Evolutionary conservation across 2,113 vertebrate species (phyloP), one percentile per base, ranked within the genome.

Genomic region (Calypte anna): DNA sequence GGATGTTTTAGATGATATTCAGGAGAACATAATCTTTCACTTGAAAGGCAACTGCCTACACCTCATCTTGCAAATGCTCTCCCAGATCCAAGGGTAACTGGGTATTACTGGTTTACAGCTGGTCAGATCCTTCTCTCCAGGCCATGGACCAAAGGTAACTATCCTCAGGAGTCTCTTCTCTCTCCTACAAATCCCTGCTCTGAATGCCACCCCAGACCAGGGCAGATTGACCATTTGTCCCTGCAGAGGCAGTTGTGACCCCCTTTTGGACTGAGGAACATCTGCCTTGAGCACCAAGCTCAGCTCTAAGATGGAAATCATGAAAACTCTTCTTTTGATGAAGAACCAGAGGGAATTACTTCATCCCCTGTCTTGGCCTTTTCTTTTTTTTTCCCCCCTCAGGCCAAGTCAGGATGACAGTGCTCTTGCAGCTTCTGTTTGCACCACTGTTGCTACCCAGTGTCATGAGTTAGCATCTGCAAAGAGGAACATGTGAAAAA

Each of bases 391-490:
- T 30, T 14, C 4, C 9, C 9, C 2, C 33, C 81, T 61, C 33
- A 73, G 79, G 89, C 62, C 55, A 76, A 94, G 93, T 97, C 96
- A 97, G 89, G 86, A 97, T 96, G 96, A 97, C 93, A 93, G 38
- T 82, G 94, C 94, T 93, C 55, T 94, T 94, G 66, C 66, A 95
- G 94, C 96, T 94, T 87, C 92, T 96, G 95, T 93, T 97, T 97
- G 93, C 2, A 0, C 77, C 78, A 57, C 88, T 88, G 94, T 91
- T 96, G 94, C 94, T 96, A 94, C 72, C 92, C 81, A 50, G 62
- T 69, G 91, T 96, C 95, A 96, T 95, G 95, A 84, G 95, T 94
- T 96, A 89, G 92, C 3, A 28, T 93, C 95, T 79, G 86, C 69
- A 92, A 97, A 95, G 96, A 93, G 96, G 95, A 97, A 97, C 74